Conservation (phyloP, 2,113 vertebrate species). For the Marcusenius ussheri region DNA sequence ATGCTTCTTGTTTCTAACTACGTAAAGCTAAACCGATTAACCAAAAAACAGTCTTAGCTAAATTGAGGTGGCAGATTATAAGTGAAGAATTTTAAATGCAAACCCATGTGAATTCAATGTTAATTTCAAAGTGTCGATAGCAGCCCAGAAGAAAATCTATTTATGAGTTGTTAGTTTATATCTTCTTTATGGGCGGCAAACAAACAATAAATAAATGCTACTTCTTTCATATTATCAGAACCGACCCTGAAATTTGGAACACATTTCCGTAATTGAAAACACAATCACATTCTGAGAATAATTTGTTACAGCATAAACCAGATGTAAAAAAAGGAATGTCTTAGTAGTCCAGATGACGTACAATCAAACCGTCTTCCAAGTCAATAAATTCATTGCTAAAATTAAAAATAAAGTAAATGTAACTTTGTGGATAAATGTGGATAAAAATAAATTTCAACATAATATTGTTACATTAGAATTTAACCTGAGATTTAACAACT, state of each 20-base stretch:
- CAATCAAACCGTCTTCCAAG: neutral
- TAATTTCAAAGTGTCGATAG: neutral
- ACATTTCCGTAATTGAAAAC: slow-evolving; percentile 8
- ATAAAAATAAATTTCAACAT: neutral
- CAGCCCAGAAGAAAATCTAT: neutral
- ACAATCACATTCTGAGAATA: neutral
- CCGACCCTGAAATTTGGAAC: neutral
- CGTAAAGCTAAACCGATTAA: neutral
- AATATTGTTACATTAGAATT: neutral
- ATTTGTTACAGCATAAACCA: slow-evolving; percentile 11
- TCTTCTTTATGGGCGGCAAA: neutral
- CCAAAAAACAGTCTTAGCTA: neutral
- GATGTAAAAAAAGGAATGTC: neutral
- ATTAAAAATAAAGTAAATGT: neutral
- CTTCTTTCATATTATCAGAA: neutral
- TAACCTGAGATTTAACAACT: neutral
- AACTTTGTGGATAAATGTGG: neutral
- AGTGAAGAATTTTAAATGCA: neutral
- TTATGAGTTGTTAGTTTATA: neutral
- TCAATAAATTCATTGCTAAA: neutral
- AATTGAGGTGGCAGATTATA: neutral
- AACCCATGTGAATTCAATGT: neutral
- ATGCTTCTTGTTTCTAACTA: neutral
- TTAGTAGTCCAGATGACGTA: neutral
- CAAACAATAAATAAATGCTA: slow-evolving; percentile 7